Evolutionary conservation across 2,888 invertebrate genomes (phyloP), one percentile per base, ranked within the genome.

Genomic region (Aleiodes testaceus): DNA sequence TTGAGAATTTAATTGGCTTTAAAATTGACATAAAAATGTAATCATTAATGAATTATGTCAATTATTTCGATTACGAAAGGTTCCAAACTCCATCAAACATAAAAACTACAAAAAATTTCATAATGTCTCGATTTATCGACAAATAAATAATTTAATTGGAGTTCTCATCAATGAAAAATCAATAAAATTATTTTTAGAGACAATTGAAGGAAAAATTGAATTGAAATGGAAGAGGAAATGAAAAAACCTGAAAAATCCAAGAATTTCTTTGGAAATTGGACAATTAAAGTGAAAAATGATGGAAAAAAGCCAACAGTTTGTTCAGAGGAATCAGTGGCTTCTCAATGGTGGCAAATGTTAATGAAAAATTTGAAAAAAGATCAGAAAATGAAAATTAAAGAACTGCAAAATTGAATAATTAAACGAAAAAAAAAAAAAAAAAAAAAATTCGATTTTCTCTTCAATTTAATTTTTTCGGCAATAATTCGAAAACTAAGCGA

Each of bases 231-330:
- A 20, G 42, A 26, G 42, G 44, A n/a, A 11, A 16, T n/a, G n/a
- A 53, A 20, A 44, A 20, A n/a, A 18, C 9, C 30, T 0, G 18
- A 59, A 12, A 5, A 45, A 4, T 3, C 18, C 3, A 30, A 18
- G 6, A 22, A 52, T 4, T 12, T 7, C 22, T 22, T 2, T 1
- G 18, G 18, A 16, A 11, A 11, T 5, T 30, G 12, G 30, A 26
- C n/a, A 16, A 36, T 55, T 14, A 7, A 7, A n/a, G 12, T 36
- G 4, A 59, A 68, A 36, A 26, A 12, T 2, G 16, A 68, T 22
- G 9, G 36, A 30, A 30, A 59, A 30, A 67, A 12, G 16, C 59
- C 59, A 5, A 30, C n/a, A 30, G 20, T 30, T 1, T 68, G 67
- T 9, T 14, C 59, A 3, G 59, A 59, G 7, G 36, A 59, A 16